phyloP scores from a whole-genome alignment of 1,140 invertebrate species.

The Procambarus virginalis region DNA sequence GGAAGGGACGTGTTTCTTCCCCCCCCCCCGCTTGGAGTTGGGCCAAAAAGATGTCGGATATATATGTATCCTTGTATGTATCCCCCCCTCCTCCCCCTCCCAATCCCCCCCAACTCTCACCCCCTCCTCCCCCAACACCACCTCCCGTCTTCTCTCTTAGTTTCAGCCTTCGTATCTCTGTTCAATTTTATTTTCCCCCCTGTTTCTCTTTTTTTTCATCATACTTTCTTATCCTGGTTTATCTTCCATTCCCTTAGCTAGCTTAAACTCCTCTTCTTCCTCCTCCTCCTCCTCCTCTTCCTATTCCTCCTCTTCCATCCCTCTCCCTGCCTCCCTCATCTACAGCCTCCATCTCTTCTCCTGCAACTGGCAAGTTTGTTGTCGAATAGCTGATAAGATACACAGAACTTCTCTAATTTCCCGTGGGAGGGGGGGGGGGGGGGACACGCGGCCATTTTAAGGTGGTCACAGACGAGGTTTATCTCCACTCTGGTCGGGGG shows the following conservation, averaged over 20 bases:
- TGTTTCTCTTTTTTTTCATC: neutral
- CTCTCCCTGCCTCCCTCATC: neutral
- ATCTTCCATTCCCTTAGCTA: neutral
- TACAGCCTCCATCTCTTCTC: neutral
- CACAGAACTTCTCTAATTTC: constrained; percentile 37
- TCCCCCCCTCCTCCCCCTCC: no score
- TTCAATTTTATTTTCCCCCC: neutral
- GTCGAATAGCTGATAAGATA: constrained; percentile 37
- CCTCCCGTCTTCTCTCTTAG: neutral
- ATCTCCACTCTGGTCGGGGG: neutral
- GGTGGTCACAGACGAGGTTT: constrained; percentile 8
- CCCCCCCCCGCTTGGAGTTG: neutral
- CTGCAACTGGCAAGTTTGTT: constrained; percentile 10
- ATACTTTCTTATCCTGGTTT: neutral
- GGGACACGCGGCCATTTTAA: constrained; percentile 6
- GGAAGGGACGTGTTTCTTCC: constrained; percentile 7
- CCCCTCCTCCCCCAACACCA: neutral
- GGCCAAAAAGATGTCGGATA: constrained; percentile 10
- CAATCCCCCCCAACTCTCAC: neutral
- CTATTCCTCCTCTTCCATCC: neutral
- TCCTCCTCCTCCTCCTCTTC: neutral
- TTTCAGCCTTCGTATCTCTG: neutral
- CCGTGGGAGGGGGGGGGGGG: constrained; percentile 3
- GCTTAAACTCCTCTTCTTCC: neutral
- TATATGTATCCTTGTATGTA: neutral